phyloP scores from a whole-genome alignment of 2,797 vertebrate species.

The Lepus oiostolus region DNA sequence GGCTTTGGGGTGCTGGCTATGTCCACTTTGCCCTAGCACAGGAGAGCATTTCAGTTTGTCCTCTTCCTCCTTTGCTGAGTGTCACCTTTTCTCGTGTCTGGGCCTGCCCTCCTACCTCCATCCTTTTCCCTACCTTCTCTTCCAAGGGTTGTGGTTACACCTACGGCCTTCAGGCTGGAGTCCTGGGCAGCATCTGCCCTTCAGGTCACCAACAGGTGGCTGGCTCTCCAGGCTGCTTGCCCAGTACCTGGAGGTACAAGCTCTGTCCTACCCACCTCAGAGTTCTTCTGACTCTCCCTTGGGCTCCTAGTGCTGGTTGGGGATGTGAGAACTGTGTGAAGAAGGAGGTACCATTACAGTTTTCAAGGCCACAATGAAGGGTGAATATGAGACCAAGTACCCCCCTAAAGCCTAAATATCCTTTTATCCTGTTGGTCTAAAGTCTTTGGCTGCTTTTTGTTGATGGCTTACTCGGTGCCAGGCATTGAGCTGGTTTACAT shows the following conservation, averaged over 20 bases:
- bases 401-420: not conserved
- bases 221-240: not conserved
- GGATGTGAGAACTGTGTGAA: not conserved
- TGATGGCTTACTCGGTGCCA: not conserved
- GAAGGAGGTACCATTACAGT: not conserved
- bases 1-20: not conserved
- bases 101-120: not conserved
- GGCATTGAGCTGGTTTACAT: not conserved
- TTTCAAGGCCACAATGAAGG: not conserved
- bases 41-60: not conserved
- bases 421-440: not conserved
- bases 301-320: not conserved
- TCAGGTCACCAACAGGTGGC: not conserved
- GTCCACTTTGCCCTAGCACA: not conserved
- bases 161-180: not conserved
- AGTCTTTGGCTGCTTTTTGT: not conserved
- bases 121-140: not conserved
- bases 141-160: not conserved
- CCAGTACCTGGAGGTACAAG: not conserved
- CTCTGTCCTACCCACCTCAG: not conserved
- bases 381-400: not conserved
- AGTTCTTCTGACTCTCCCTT: not conserved
- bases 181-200: not conserved
- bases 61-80: not conserved
- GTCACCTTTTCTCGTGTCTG: not conserved